These are phyloP conservation scores for Cetoscarus ocellatus DNA, from an alignment of 2,797 vertebrate species.

Conservation along the genomic window DNA sequence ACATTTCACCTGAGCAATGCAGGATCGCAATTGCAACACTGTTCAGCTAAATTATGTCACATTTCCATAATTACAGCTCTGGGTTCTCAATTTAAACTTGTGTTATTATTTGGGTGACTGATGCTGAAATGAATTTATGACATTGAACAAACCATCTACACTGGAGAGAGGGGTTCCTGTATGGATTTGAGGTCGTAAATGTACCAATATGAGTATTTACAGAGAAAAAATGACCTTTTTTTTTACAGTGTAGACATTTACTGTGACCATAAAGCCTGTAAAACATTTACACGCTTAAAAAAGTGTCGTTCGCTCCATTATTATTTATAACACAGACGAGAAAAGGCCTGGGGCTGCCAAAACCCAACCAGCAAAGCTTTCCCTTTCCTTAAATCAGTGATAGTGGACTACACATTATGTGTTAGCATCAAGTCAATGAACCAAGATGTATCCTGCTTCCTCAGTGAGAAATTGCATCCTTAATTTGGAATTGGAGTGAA, in stretches of 20 bases:
- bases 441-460: too few species aligned
- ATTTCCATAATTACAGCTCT: conserved; percentile 34
- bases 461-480: too few species aligned
- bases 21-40: conserved; percentile 22
- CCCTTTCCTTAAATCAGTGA: conserved; percentile 7
- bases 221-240: not conserved
- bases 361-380: conserved; percentile 10
- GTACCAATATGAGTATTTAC: conserved; percentile 14
- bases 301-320: conserved; percentile 2
- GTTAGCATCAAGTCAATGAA: too few species aligned
- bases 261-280: conserved; percentile 19
- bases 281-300: conserved; percentile 19
- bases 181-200: conserved; percentile 2
- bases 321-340: conserved; percentile 21
- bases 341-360: conserved; percentile 3
- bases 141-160: not conserved
- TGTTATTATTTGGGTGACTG: conserved; percentile 25
- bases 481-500: too few species aligned
- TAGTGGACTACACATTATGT: too few species aligned
- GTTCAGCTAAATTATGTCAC: conserved; percentile 26
- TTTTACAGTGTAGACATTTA: not conserved
- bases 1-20: conserved; percentile 39
- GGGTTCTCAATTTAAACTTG: conserved; percentile 21
- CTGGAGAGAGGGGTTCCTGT: not conserved
- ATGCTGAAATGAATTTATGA: conserved; percentile 13